Evolutionary conservation across 1,140 invertebrate genomes (phyloP).

Genomic region (Habropoda laboriosa): DNA sequence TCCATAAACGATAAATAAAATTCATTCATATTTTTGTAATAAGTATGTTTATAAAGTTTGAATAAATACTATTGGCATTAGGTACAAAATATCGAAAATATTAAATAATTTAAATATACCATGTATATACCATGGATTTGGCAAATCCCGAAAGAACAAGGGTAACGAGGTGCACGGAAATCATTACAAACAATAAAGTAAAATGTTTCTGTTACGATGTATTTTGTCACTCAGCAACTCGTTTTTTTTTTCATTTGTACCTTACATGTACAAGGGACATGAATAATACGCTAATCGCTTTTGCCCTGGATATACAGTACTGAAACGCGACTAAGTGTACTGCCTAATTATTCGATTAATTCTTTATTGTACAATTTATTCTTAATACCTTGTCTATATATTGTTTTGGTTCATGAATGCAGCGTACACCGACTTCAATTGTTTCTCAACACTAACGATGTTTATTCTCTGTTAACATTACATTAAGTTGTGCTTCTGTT

Average conservation of each 20-base stretch:
- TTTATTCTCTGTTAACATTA: constrained; percentile 17
- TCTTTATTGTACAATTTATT: constrained; percentile 65
- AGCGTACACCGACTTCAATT: constrained; percentile 56
- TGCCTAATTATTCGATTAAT: constrained; percentile 51
- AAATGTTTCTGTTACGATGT: constrained; percentile 55
- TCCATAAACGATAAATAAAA: not conserved
- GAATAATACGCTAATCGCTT: constrained; percentile 45
- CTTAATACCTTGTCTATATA: constrained; percentile 62
- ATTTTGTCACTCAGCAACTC: constrained; percentile 51
- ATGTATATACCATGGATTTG: not conserved
- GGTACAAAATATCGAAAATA: not conserved
- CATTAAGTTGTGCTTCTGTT: constrained; percentile 39
- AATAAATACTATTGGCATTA: not conserved
- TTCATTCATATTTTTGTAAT: constrained; percentile 17
- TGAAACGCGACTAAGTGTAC: constrained; percentile 43
- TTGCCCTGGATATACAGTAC: constrained; percentile 41
- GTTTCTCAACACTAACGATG: not conserved
- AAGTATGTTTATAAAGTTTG: not conserved
- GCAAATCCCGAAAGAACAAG: not conserved
- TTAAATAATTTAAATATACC: not conserved
- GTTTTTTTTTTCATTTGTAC: constrained; percentile 40
- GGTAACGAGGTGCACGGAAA: not conserved
- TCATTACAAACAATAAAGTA: constrained; percentile 24
- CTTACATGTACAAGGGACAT: constrained; percentile 50
- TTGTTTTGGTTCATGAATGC: constrained; percentile 63